These are phyloP conservation scores for Fukomys damarensis DNA, from an alignment of 2,113 vertebrate species.

Conservation along the genomic window DNA sequence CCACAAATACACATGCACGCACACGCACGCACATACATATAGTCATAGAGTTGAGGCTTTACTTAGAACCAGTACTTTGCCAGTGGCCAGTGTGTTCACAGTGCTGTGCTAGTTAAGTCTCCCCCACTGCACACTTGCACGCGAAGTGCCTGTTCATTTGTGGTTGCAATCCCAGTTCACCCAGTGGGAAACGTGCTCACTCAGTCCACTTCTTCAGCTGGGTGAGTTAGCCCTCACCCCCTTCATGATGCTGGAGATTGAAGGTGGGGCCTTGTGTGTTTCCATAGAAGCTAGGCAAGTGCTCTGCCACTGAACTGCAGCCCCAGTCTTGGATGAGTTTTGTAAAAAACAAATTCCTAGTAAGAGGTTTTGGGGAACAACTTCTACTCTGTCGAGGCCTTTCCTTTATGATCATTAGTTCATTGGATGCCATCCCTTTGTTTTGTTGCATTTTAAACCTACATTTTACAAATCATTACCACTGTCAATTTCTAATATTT, in stretches of 20 bases:
- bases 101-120: neutral
- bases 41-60: neutral
- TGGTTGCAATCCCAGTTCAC: neutral
- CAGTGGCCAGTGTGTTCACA: neutral
- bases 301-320: neutral
- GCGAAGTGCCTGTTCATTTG: neutral
- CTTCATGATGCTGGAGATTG: neutral
- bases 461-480: neutral
- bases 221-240: neutral
- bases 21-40: rapidly evolving
- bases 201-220: neutral
- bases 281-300: neutral
- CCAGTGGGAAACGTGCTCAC: neutral
- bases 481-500: slow-evolving; percentile 34
- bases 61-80: neutral
- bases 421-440: neutral
- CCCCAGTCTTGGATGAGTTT: neutral
- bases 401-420: slow-evolving; percentile 18
- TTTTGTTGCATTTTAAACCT: neutral
- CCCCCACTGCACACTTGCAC: neutral
- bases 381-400: slow-evolving; percentile 10
- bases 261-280: neutral
- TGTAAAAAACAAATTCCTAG: neutral
- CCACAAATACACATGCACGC: neutral
- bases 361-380: neutral